These are phyloP conservation scores for Heteronetta atricapilla DNA, from an alignment of 2,113 vertebrate genomes.

Conservation along the genomic window DNA sequence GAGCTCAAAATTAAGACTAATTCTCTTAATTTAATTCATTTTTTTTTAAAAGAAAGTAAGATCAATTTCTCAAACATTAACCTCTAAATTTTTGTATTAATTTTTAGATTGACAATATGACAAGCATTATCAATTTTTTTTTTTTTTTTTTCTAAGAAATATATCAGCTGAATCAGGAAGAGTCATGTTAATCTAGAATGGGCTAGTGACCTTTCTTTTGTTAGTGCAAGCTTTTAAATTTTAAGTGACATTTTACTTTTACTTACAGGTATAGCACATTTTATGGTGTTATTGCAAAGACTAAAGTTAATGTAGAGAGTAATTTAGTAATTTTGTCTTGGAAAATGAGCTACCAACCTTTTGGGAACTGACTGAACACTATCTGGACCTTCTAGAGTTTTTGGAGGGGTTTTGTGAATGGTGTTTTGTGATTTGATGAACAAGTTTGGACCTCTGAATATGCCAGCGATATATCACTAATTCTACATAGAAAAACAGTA, in stretches of 20 bases:
- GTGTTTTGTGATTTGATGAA: background rate
- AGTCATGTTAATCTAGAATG: background rate
- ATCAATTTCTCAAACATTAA: background rate
- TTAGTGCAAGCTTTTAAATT: background rate
- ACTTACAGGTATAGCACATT: background rate
- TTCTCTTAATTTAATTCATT: no score
- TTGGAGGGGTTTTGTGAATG: background rate
- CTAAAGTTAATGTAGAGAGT: background rate
- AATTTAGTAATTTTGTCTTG: background rate
- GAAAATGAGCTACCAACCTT: background rate
- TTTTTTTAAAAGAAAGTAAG: no score
- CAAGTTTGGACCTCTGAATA: background rate
- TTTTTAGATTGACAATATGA: background rate
- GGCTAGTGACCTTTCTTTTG: background rate
- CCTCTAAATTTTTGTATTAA: background rate
- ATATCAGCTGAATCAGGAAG: background rate
- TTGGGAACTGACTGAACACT: background rate
- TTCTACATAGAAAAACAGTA: background rate
- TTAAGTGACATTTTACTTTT: background rate
- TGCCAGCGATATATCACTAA: background rate
- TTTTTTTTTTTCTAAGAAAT: no score
- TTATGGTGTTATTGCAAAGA: background rate
- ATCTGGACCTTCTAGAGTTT: background rate
- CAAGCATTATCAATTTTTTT: background rate
- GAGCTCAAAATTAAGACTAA: background rate